These are phyloP conservation scores for Diorhabda sublineata DNA, from an alignment of 1,140 invertebrate genomes.

Conservation along the genomic window DNA sequence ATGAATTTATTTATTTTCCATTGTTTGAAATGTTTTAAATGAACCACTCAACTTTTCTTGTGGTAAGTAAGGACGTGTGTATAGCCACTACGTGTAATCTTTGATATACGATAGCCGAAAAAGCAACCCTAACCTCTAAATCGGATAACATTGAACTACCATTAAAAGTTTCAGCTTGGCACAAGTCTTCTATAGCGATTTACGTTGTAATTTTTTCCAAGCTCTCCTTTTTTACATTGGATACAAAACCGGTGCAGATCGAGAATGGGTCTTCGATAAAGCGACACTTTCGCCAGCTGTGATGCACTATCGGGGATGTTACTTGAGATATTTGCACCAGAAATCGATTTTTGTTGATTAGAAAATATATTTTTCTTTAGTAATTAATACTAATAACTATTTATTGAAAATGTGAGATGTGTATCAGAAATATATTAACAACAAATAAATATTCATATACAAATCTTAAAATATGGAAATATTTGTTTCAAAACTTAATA, in stretches of 20 bases:
- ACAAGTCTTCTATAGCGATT: conserved; percentile 1
- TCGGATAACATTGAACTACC: conserved; percentile 33
- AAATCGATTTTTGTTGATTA: too few species aligned
- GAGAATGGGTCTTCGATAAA: conserved; percentile 4
- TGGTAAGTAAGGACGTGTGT: background rate
- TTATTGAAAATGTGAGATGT: too few species aligned
- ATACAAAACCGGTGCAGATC: background rate
- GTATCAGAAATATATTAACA: too few species aligned
- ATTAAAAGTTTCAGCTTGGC: conserved; percentile 27
- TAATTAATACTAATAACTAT: too few species aligned
- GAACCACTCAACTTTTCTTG: background rate
- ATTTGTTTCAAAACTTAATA: too few species aligned
- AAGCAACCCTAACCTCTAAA: conserved; percentile 26
- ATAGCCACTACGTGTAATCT: conserved; percentile 26
- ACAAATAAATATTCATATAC: too few species aligned
- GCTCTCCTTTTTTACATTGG: background rate
- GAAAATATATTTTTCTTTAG: too few species aligned
- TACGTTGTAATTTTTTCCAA: conserved; percentile 7
- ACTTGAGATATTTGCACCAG: too few species aligned
- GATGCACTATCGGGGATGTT: background rate
- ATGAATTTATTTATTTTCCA: background rate
- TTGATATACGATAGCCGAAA: conserved; percentile 33
- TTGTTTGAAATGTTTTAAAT: background rate
- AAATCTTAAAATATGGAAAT: too few species aligned
- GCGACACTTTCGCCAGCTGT: background rate